Evolutionary conservation across 37 sponge, comb jelly and placozoan genomes (phyloP).

Genomic region (Petrosia ficiformis): DNA sequence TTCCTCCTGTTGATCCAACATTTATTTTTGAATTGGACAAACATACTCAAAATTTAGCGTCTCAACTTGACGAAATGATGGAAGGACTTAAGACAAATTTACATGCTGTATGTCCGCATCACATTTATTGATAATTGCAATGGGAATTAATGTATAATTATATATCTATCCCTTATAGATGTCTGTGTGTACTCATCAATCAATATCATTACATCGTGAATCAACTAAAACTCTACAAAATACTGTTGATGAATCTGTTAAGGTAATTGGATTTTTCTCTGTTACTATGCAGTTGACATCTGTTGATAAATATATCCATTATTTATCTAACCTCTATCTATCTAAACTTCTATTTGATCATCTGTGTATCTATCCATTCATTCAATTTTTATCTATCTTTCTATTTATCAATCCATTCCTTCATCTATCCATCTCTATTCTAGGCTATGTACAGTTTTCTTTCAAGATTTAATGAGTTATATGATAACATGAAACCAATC

Average conservation of each 20-base stretch:
- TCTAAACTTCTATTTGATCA: too few species aligned
- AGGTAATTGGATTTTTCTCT: not conserved
- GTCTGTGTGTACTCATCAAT: constrained; percentile 5
- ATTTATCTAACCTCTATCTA: too few species aligned
- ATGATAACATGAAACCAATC: constrained; percentile 6
- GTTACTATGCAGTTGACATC: too few species aligned
- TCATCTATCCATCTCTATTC: not conserved
- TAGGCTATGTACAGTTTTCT: constrained; percentile 12
- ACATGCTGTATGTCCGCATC: too few species aligned
- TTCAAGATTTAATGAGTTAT: constrained; percentile 5
- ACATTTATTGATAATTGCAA: too few species aligned
- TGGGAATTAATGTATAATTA: not conserved
- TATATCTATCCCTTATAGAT: not conserved
- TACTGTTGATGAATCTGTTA: constrained; percentile 11
- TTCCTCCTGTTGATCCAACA: not conserved
- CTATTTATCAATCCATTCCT: not conserved
- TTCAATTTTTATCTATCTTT: too few species aligned
- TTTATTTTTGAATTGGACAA: not conserved
- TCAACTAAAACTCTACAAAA: not conserved
- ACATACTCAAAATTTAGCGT: not conserved
- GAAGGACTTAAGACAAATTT: not conserved
- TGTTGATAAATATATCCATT: too few species aligned
- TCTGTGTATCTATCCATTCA: too few species aligned
- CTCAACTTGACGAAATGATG: constrained; percentile 2
- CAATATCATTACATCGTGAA: constrained; percentile 13